Conservation (phyloP, 92 coral and sea anemone species). For the Isaurus tuberculatus region DNA sequence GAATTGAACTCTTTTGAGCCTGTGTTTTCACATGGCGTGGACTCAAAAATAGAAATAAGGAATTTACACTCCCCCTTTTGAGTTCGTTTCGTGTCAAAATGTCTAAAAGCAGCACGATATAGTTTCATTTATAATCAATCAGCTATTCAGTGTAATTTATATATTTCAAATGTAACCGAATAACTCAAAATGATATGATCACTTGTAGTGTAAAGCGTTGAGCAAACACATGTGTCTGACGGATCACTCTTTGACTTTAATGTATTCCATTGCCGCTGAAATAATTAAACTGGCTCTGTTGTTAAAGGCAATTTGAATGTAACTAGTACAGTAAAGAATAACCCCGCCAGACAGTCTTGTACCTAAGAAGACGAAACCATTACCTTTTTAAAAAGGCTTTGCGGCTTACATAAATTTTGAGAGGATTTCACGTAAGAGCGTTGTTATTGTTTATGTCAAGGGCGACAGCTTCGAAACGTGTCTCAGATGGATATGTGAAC, state of each 20-base stretch:
- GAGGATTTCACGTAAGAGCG: not conserved
- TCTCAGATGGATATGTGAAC: constrained; percentile 18
- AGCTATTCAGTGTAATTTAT: constrained; percentile 7
- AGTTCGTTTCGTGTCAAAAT: constrained; percentile 14
- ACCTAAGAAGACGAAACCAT: not conserved
- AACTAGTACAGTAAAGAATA: constrained; percentile 8
- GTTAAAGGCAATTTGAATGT: constrained; percentile 24
- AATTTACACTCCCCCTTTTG: not conserved
- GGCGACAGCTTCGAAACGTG: not conserved
- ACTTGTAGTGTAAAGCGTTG: constrained; percentile 13
- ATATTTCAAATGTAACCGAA: constrained; percentile 11
- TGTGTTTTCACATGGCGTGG: not conserved
- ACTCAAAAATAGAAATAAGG: not conserved
- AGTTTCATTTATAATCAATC: constrained; percentile 17
- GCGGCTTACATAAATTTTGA: not conserved
- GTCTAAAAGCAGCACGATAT: not conserved
- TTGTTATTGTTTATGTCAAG: constrained; percentile 3
- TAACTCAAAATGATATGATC: constrained; percentile 14
- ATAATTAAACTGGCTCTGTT: constrained; percentile 3
- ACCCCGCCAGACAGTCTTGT: not conserved
- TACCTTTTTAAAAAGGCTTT: not conserved
- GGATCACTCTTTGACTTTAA: not conserved
- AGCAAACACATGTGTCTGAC: constrained; percentile 1
- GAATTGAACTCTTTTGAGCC: no score
- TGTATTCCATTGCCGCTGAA: constrained; percentile 3